phyloP scores from a whole-genome alignment of 2,797 vertebrate species.

The Sorex maritimensis region DNA sequence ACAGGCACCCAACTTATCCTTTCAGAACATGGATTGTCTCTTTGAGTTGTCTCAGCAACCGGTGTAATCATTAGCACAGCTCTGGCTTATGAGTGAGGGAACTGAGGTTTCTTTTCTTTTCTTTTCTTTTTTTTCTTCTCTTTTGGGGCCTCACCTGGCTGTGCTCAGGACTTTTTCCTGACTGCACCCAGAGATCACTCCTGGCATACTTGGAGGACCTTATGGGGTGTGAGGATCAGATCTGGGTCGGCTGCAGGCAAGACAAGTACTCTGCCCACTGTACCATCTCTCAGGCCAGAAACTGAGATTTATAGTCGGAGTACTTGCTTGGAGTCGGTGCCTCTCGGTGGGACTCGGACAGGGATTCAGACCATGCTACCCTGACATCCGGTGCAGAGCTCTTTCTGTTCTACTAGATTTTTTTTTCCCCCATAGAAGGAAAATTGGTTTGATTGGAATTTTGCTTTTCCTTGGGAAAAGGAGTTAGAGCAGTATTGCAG shows the following conservation, averaged over 20 bases:
- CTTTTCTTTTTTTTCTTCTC: too few species aligned
- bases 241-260: too few species aligned
- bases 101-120: background rate
- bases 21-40: background rate
- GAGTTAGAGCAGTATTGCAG: background rate
- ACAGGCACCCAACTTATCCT: background rate
- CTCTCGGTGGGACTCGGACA: background rate
- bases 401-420: background rate
- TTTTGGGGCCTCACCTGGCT: too few species aligned
- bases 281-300: too few species aligned
- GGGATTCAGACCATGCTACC: background rate
- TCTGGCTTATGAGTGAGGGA: background rate
- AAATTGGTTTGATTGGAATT: slow-evolving; percentile 38
- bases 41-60: background rate
- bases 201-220: too few species aligned
- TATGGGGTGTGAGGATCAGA: too few species aligned
- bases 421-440: slow-evolving; percentile 2
- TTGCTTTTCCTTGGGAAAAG: slow-evolving; percentile 39
- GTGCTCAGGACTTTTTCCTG: too few species aligned
- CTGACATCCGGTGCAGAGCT: background rate
- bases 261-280: too few species aligned
- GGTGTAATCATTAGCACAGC: background rate
- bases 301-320: background rate
- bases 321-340: background rate
- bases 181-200: too few species aligned